Conservation (phyloP, 2,797 vertebrate species). For the Spinus pinus region DNA sequence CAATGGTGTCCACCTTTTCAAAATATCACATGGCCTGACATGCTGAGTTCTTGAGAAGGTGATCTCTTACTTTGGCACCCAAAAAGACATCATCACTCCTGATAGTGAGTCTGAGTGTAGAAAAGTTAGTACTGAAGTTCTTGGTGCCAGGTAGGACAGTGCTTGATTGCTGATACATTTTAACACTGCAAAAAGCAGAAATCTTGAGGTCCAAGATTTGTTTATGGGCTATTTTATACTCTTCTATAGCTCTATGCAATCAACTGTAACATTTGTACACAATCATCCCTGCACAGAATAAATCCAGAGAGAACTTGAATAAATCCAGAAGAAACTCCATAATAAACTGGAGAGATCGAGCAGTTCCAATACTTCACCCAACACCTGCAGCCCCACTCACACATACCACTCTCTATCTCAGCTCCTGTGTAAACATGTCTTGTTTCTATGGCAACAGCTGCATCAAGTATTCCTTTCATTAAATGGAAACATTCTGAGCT, state of each 20-base stretch:
- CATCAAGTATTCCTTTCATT: conserved; percentile 45
- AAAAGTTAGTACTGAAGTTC: not conserved
- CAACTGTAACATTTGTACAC: not conserved
- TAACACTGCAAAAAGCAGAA: not conserved
- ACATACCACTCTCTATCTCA: not conserved
- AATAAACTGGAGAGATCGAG: not conserved
- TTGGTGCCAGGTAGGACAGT: not conserved
- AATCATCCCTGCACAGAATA: not conserved
- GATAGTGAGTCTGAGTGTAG: not conserved
- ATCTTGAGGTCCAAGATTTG: not conserved
- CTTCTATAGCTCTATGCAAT: not conserved
- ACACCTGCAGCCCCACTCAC: not conserved
- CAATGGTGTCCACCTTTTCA: not conserved
- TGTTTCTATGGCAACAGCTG: conserved; percentile 51
- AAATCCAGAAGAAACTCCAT: not conserved
- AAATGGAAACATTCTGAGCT: not conserved
- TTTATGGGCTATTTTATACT: not conserved
- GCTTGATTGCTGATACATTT: not conserved
- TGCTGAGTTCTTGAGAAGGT: not conserved
- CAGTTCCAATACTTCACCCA: not conserved
- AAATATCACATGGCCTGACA: not conserved
- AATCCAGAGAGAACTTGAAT: not conserved
- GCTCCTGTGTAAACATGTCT: conserved; percentile 40
- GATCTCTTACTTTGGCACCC: not conserved
- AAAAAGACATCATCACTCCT: not conserved